Base-by-base conservation (phyloP, 2,888 invertebrate species). In the Mythimna ferrago region DNA sequence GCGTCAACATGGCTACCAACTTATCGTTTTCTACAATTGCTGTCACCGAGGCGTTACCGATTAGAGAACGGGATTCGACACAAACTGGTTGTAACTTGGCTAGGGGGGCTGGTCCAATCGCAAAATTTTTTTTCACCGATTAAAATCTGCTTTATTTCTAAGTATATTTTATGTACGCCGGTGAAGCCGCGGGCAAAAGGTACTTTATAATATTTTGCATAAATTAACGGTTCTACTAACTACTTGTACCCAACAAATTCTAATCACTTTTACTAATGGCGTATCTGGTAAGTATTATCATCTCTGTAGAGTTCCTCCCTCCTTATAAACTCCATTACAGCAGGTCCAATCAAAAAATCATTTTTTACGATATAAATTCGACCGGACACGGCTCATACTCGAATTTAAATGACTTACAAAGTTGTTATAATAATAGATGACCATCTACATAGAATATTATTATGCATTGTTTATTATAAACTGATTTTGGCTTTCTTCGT, bases 321-420 rank as follows among this genome's bases (percentile, higher is more conserved):
- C 89, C 91, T 92, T 91, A 85, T 86, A 86, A 88, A 89, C 90
- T 88, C 94, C 91, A 94, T 95, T 95, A 95, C 84, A 91, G 91
- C 90, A 92, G 90, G 93, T 92, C 92, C 94, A 96, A 96, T 96
- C 96, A 96, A 96, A 96, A 95, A 94, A 95, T 93, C 95, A 95
- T 96, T 96, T 96, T 96, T 96, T 94, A 95, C 92, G 92, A 94
- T 94, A 94, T 92, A 93, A 93, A 92, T 90, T 92, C 89, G 91
- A 93, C 94, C 95, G 94, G 95, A 95, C 94, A 95, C 91, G 91
- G 92, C 93, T 93, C 91, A 92, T 94, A 93, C 90, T 87, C 92
- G 87, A 89, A 91, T 90, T 91, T 90, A 93, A 94, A 94, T 93
- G 91, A 93, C 91, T 90, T 92, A 90, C 90, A 90, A 90, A 90